Base-by-base conservation (phyloP, 2,113 vertebrate species). In the Paralichthys olivaceus region DNA sequence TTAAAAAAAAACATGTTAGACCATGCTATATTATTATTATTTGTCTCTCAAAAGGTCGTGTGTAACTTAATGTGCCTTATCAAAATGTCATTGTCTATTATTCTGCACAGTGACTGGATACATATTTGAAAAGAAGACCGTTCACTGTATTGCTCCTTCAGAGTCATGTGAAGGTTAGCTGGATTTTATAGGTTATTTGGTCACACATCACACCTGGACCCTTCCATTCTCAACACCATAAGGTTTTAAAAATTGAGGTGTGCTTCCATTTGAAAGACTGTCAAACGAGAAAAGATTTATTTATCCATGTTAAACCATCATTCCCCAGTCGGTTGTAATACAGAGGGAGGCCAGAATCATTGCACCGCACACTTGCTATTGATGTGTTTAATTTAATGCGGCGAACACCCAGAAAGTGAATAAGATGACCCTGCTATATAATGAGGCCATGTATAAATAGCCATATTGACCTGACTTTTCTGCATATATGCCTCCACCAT, bases 371-470 rank as follows among this genome's bases (percentile, higher is more conserved):
- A 37, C 23, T 59, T 43, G 37, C 47, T 79, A 32, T 49, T 55
- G 61, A 65, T 43, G 55, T 60, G 58, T 80, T 86, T 87, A 86
- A 83, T 85, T 88, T 83, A 81, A 91, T 64, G 68, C 56, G 26
- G 81, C 79, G 77, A 87, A 89, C 84, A 81, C 83, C 83, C 80
- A 77, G 81, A 68, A 78, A 37, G 84, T 56, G 62, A 83, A 81
- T 20, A 84, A 84, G 13, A 87, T 84, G 90, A 80, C 90, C 87
- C 61, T 62, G 71, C 70, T 65, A 72, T 55, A 76, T 77, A 90
- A 75, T 84, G 91, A 90, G 85, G 80, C 79, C 77, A 28, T 84
- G 65, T 84, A 87, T 95, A 77, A 83, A 69, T 94, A 94, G 84
- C 89, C 81, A 28, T 76, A 80, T 77, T 90, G 86, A 83, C 88